Evolutionary conservation across 2,113 vertebrate genomes (phyloP).

Genomic region (Nibea albiflora): DNA sequence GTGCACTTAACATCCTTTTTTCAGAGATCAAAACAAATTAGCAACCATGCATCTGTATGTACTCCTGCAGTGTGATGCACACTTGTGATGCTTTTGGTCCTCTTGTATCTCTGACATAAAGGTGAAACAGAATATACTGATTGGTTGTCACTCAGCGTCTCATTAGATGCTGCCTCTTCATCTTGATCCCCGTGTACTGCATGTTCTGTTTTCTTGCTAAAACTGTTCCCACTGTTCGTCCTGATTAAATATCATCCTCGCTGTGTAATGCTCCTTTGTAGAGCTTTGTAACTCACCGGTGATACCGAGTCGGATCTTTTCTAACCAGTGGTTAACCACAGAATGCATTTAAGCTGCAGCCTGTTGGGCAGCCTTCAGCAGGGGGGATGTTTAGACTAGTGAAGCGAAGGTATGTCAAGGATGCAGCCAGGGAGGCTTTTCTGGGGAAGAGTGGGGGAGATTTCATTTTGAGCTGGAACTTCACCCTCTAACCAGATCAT

Average conservation of each 20-base stretch:
- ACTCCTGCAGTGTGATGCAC: no score
- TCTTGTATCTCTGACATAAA: background rate
- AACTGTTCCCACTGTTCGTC: background rate
- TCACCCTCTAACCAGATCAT: constrained; percentile 21
- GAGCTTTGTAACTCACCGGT: background rate
- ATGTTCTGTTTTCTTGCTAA: background rate
- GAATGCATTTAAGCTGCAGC: constrained; percentile 6
- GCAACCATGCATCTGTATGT: no score
- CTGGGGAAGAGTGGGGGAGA: background rate
- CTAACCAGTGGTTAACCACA: constrained; percentile 13
- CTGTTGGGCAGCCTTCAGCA: background rate
- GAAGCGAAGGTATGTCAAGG: background rate
- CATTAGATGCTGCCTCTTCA: background rate
- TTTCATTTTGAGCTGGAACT: constrained; percentile 5
- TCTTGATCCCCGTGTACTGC: background rate
- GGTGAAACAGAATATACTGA: background rate
- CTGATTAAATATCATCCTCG: background rate
- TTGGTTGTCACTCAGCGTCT: background rate
- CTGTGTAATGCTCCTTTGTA: background rate
- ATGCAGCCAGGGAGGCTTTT: constrained; percentile 6
- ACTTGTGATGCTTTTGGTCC: background rate
- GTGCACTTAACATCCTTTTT: no score
- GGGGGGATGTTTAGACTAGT: background rate
- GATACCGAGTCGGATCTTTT: constrained; percentile 6
- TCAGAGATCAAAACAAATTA: background rate